Percentiles rank a stretch among this genome's conserved stretches.
These are phyloP conservation scores for Trematomus bernacchii DNA, from an alignment of 2,797 vertebrate species.

Conservation along the genomic window DNA sequence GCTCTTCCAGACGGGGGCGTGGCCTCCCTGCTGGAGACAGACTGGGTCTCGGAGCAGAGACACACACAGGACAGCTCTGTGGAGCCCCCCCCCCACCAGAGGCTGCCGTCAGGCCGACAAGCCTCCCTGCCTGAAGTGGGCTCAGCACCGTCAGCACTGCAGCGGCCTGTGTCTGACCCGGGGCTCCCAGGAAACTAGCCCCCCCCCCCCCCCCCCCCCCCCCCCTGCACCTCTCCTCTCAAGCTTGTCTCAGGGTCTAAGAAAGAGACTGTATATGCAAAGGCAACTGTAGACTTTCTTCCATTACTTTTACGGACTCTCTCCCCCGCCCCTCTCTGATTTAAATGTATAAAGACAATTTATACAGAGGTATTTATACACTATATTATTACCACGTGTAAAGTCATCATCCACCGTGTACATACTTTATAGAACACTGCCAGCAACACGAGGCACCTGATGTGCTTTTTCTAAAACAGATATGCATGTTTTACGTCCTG, in stretches of 20 bases:
- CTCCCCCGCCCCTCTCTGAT: constrained; percentile 73
- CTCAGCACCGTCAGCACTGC: constrained; percentile 88
- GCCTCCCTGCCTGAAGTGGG: constrained; percentile 92
- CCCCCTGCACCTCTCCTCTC: constrained; percentile 79
- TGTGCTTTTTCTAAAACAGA: constrained; percentile 88
- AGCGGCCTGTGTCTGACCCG: constrained; percentile 95
- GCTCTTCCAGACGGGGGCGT: constrained; percentile 88
- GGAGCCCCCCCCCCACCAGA: constrained; percentile 66
- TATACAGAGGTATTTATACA: constrained; percentile 82
- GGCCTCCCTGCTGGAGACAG: constrained; percentile 78
- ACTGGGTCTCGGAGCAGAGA: constrained; percentile 50
- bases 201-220: background rate
- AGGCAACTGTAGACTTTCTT: constrained; percentile 89
- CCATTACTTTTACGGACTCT: constrained; percentile 85
- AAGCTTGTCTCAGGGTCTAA: constrained; percentile 98
- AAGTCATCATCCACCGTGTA: constrained; percentile 79
- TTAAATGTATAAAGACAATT: constrained; percentile 84
- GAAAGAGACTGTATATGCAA: constrained; percentile 92
- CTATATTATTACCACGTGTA: constrained; percentile 70
- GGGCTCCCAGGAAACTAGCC: constrained; percentile 93
- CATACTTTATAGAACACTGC: constrained; percentile 91
- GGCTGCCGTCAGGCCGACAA: constrained; percentile 88
- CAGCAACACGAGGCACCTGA: constrained; percentile 91
- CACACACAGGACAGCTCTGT: constrained; percentile 71
- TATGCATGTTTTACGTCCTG: constrained; percentile 87